A percentile compares a stretch with the other conserved stretches of the same genome.
Evolutionary conservation across 1,140 invertebrate species (phyloP).

Genomic region (Musca domestica): DNA sequence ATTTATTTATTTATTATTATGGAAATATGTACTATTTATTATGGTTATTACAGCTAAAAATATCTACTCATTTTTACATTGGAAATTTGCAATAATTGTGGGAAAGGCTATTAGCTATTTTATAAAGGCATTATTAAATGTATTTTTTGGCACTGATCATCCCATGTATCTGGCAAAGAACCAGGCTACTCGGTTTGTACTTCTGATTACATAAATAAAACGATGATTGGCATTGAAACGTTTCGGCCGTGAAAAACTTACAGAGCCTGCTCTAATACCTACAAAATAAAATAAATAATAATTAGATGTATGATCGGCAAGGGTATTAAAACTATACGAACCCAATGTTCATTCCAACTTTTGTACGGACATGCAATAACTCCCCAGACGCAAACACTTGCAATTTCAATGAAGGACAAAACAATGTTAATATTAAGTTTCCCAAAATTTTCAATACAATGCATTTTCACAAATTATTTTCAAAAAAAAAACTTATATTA

Average conservation of each 20-base stretch:
- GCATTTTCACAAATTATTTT: no score
- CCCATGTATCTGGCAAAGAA: slow-evolving; percentile 7
- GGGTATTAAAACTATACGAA: slow-evolving; percentile 2
- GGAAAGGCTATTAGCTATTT: neutral
- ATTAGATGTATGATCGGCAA: no score
- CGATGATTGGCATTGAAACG: slow-evolving; percentile 24
- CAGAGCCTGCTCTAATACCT: neutral
- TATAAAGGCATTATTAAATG: neutral
- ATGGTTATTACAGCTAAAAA: no score
- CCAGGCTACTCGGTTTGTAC: neutral
- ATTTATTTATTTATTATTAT: no score
- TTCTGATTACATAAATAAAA: slow-evolving; percentile 26
- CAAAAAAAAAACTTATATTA: no score
- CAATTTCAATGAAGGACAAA: neutral
- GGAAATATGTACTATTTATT: no score
- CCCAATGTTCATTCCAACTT: neutral
- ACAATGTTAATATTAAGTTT: neutral
- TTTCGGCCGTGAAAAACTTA: neutral
- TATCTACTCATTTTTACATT: neutral
- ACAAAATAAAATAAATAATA: no score
- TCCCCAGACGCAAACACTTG: neutral
- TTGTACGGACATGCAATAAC: neutral
- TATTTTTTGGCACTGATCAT: neutral
- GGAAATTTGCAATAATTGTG: neutral
- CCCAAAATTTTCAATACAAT: no score